Conservation (phyloP, 2,797 vertebrate genomes). For the Poliocrania exsul region DNA sequence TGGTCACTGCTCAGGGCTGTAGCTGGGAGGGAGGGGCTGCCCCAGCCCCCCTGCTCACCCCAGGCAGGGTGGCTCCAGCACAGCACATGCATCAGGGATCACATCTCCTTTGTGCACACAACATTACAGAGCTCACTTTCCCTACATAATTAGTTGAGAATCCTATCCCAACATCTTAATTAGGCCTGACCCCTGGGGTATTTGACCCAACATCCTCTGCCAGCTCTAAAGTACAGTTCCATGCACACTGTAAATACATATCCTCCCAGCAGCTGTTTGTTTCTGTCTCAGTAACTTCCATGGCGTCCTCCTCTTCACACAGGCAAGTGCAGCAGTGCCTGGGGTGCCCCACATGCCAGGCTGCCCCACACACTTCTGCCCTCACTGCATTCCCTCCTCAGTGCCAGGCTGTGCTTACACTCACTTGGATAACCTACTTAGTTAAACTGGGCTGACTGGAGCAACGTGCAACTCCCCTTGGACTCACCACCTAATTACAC, state of each 20-base stretch:
- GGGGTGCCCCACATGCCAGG: not conserved
- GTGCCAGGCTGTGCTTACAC: not conserved
- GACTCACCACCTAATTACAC: not conserved
- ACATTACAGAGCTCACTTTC: not conserved
- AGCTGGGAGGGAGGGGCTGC: not conserved
- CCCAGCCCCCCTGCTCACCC: not conserved
- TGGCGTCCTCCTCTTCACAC: not conserved
- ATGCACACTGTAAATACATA: not conserved
- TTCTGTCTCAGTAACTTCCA: not conserved
- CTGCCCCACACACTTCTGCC: accelerated
- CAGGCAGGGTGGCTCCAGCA: not conserved
- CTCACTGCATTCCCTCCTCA: not conserved
- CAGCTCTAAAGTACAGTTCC: slow-evolving; percentile 12
- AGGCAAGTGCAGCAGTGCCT: not conserved
- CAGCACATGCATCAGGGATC: not conserved
- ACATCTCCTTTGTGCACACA: not conserved
- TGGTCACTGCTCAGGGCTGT: not conserved
- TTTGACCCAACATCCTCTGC: not conserved
- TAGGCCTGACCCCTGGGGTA: slow-evolving; percentile 23
- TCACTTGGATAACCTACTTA: not conserved
- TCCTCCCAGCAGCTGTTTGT: not conserved
- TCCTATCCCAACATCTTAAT: slow-evolving; percentile 15
- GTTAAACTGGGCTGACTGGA: not conserved
- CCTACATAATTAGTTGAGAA: not conserved
- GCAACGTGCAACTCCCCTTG: not conserved